Evolutionary conservation across 2,113 vertebrate genomes (phyloP), one percentile per base, ranked within the genome.

Genomic region (Chionis minor): DNA sequence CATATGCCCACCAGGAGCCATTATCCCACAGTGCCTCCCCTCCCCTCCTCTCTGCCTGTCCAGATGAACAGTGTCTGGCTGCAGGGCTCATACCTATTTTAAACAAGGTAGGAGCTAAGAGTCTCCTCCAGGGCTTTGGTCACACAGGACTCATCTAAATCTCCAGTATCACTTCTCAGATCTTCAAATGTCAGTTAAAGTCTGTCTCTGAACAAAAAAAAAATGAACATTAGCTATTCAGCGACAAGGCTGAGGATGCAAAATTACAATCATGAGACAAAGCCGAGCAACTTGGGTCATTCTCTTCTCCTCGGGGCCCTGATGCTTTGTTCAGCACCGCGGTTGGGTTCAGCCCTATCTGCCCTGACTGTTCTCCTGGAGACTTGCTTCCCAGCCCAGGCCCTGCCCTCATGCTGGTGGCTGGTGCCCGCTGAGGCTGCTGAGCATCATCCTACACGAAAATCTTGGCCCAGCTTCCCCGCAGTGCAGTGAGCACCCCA

Each of bases 311-410:
- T 47, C 3, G 1, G 23, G 19, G 40, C 10, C 24, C 51, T 55
- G 63, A 19, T 44, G 28, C 26, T 67, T 79, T 3, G 2, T 55
- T 42, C 52, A 77, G 19, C 14, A 3, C 28, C 1, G 1, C 1
- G 2, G 17, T 2, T 70, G 35, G 52, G 47, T 75, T 67, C 66
- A 85, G 56, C 52, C 21, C 24, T 27, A 4, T 59, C 51, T 82
- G 28, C 38, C 72, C 38, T 0, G 0, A 3, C 24, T 69, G 33
- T 47, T 11, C 14, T 69, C 61, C 13, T 0, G 0, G 12, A 20
- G 12, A 33, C 32, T 72, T 35, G 18, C 14, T 85, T 8, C 35
- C 32, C 19, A 54, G 56, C 42, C 54, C 66, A 30, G 18, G 24
- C 15, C n/a, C 38, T 88, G 51, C 58, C 33, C 24, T 77, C 51